Percentiles rank a stretch among this genome's conserved stretches.
phyloP scores from a whole-genome alignment of 35 echinoderm and acorn worm genomes.

The Apostichopus japonicus region DNA sequence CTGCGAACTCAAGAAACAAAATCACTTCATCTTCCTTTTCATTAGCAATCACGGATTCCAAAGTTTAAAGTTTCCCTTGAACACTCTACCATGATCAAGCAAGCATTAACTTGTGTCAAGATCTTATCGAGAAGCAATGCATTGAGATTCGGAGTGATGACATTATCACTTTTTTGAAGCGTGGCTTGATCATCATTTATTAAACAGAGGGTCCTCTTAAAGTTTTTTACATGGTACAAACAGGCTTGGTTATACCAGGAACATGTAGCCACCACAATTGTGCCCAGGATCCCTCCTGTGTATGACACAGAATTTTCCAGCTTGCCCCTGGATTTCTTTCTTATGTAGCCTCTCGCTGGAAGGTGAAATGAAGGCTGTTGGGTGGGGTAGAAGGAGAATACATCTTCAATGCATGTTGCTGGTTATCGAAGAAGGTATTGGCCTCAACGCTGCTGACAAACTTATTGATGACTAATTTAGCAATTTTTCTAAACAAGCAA shows the following conservation, averaged over 20 bases:
- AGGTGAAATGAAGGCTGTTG: not conserved
- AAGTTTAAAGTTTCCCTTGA: no score
- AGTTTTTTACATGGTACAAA: not conserved
- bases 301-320: not conserved
- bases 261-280: not conserved
- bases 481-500: constrained; percentile 1
- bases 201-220: not conserved
- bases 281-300: not conserved
- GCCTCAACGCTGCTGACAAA: not conserved
- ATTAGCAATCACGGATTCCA: no score
- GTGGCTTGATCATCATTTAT: not conserved
- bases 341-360: not conserved
- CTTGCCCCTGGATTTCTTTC: not conserved
- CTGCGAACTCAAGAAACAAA: no score
- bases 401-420: not conserved
- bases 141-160: no score
- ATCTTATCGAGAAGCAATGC: no score
- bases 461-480: constrained; percentile 44
- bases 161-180: no score
- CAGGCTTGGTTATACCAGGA: not conserved
- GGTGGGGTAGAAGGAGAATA: not conserved
- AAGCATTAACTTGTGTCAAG: no score
- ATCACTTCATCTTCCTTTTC: no score
- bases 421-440: not conserved
- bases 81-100: no score